Evolutionary conservation across 2,113 vertebrate genomes (phyloP).

Genomic region (Elgaria multicarinata): DNA sequence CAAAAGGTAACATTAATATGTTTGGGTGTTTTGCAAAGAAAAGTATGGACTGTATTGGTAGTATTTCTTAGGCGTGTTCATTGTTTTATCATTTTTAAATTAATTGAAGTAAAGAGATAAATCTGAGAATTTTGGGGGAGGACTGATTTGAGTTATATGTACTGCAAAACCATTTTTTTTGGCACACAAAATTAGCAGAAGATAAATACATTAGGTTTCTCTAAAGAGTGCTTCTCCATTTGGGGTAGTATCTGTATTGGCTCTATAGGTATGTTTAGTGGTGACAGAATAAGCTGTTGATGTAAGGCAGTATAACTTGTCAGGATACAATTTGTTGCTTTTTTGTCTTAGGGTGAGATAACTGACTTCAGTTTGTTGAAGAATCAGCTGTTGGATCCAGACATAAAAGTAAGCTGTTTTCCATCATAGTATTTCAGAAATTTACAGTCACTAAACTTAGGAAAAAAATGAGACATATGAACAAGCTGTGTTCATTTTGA

Average conservation of each 20-base stretch:
- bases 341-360: constrained; percentile 83
- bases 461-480: neutral
- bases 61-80: neutral
- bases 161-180: neutral
- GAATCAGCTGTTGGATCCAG: constrained; percentile 91
- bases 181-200: neutral
- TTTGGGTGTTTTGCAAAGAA: neutral
- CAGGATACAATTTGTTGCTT: neutral
- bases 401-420: constrained; percentile 89
- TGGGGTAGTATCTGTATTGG: neutral
- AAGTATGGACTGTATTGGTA: neutral
- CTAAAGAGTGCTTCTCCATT: neutral
- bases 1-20: constrained; percentile 77
- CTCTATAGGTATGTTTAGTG: neutral
- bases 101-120: neutral
- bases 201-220: too few species aligned
- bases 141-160: neutral
- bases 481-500: neutral
- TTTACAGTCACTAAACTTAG: fast-evolving
- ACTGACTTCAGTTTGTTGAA: constrained; percentile 90
- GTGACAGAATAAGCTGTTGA: neutral
- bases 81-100: neutral
- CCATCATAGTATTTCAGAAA: neutral
- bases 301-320: too few species aligned
- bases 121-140: neutral